Conservation (phyloP, 1,140 invertebrate genomes). For the Kradibia gibbosae region DNA sequence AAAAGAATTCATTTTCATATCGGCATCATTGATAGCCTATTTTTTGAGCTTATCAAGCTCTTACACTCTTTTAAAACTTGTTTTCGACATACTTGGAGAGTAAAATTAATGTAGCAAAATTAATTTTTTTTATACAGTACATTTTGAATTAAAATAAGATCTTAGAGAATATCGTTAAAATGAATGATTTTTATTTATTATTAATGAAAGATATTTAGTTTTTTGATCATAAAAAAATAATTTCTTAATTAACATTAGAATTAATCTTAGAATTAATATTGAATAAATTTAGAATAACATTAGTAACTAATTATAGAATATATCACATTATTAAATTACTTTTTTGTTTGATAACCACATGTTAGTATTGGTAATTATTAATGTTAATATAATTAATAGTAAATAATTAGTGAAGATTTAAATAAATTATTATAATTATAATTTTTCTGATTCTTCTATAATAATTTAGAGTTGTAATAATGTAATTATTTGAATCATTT, state of each 20-base stretch:
- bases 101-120: not conserved
- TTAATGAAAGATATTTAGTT: not conserved
- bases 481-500: too few relatives aligned
- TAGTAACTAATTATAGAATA: too few relatives aligned
- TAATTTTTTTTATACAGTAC: not conserved
- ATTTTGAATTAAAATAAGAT: not conserved
- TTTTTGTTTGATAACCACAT: not conserved
- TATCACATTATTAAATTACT: too few relatives aligned
- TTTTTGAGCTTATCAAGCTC: not conserved
- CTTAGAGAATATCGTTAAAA: not conserved
- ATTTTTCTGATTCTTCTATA: too few relatives aligned
- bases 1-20: constrained; percentile 25
- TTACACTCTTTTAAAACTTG: constrained; percentile 14
- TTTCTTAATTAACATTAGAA: not conserved
- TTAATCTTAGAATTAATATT: not conserved
- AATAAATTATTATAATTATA: too few relatives aligned
- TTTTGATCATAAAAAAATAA: not conserved
- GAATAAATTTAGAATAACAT: too few relatives aligned
- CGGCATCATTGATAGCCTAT: constrained; percentile 7
- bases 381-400: not conserved
- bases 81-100: not conserved
- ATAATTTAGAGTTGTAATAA: too few relatives aligned
- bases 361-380: not conserved
- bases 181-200: not conserved
- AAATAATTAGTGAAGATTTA: too few relatives aligned